These are phyloP conservation scores for Brachyptera risi DNA, from an alignment of 2,888 invertebrate species.

Conservation along the genomic window DNA sequence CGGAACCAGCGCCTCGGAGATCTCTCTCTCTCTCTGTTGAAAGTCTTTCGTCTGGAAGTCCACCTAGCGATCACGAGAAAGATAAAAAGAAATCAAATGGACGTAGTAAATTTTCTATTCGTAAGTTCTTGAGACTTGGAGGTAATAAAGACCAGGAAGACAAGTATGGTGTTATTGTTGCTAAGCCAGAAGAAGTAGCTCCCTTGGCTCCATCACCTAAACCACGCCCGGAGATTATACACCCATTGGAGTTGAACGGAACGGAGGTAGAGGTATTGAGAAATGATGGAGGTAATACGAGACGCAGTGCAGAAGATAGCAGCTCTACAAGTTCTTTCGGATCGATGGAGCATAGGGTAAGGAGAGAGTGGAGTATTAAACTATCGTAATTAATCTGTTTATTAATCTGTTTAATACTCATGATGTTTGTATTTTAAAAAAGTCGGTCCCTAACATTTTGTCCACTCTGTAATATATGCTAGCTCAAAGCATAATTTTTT, in stretches of 20 bases:
- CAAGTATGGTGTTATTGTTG: constrained; percentile 53
- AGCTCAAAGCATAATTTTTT: too few species aligned
- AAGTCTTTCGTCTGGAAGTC: constrained; percentile 49
- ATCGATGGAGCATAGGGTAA: constrained; percentile 24
- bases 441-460: too few species aligned
- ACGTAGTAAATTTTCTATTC: constrained; percentile 71
- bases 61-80: constrained; percentile 42
- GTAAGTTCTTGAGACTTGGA: constrained; percentile 77
- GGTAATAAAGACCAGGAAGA: constrained; percentile 60
- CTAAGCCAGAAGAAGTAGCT: constrained; percentile 37
- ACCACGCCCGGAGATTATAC: constrained; percentile 78
- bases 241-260: constrained; percentile 81
- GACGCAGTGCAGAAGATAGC: constrained; percentile 20
- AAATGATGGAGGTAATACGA: constrained; percentile 19
- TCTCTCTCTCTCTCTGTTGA: constrained; percentile 72
- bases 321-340: constrained; percentile 41
- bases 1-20: constrained; percentile 65
- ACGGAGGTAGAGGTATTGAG: constrained; percentile 71
- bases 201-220: constrained; percentile 54
- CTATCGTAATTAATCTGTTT: background rate
- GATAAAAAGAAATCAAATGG: constrained; percentile 60
- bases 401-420: background rate
- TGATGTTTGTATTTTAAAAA: background rate
- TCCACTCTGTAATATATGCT: too few species aligned
- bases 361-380: background rate